Percentiles rank a stretch among this genome's conserved stretches.
These are phyloP conservation scores for Scleropages formosus DNA, from an alignment of 2,797 vertebrate species.

Conservation along the genomic window DNA sequence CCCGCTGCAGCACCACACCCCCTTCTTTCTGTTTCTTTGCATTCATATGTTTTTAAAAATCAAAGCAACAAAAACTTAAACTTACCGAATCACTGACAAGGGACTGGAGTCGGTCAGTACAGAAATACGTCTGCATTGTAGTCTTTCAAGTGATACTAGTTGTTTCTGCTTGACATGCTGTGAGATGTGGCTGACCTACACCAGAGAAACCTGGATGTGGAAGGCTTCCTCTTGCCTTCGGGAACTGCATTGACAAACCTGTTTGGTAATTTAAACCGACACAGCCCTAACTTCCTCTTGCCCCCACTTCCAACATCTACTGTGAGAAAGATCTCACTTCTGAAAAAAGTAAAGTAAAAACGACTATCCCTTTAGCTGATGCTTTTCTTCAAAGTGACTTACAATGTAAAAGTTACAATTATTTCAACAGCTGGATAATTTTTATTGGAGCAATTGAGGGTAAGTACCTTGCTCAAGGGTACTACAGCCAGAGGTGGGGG, in stretches of 20 bases:
- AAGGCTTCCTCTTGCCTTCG: constrained; percentile 1
- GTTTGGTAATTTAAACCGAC: constrained; percentile 21
- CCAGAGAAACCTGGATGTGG: background rate
- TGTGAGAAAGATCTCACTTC: background rate
- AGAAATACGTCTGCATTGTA: background rate
- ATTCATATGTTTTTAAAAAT: too few species aligned
- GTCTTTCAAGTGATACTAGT: background rate
- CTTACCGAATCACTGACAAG: too few species aligned
- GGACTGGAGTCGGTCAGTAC: background rate
- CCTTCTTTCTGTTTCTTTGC: too few species aligned
- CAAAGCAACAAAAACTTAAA: too few species aligned
- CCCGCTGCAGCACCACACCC: too few species aligned
- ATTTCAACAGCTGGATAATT: too few species aligned
- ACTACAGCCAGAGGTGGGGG: too few species aligned
- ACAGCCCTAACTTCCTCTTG: background rate
- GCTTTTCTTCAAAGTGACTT: too few species aligned
- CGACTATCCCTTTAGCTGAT: too few species aligned
- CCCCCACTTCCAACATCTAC: background rate
- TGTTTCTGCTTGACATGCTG: background rate
- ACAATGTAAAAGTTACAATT: too few species aligned
- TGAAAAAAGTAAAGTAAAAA: background rate
- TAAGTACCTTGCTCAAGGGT: too few species aligned
- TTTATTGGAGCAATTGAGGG: too few species aligned
- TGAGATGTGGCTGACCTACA: background rate
- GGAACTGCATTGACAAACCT: constrained; percentile 13